These are phyloP conservation scores for Poeciliopsis turneri DNA, from an alignment of 2,797 vertebrate genomes.

Conservation along the genomic window DNA sequence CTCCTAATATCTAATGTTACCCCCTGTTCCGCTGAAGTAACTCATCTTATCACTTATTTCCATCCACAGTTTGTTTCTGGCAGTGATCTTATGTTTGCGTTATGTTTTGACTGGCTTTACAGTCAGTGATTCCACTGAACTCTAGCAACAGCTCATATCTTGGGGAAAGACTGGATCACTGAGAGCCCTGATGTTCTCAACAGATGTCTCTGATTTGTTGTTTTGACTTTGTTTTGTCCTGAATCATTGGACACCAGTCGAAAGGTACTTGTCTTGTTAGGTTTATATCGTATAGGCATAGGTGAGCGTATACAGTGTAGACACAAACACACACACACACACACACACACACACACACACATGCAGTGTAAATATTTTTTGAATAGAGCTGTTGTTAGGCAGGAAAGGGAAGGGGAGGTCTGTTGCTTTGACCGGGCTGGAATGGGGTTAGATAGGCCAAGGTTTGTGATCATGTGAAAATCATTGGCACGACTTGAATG, in stretches of 20 bases:
- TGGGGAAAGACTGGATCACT: slow-evolving; percentile 49
- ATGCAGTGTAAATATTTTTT: slow-evolving; percentile 37
- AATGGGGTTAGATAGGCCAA: slow-evolving; percentile 68
- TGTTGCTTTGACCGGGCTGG: slow-evolving; percentile 53
- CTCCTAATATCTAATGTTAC: neutral
- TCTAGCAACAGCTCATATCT: slow-evolving; percentile 20
- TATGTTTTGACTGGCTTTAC: slow-evolving; percentile 45
- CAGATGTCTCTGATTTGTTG: slow-evolving; percentile 39
- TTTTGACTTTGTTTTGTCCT: slow-evolving; percentile 34
- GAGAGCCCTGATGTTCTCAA: slow-evolving; percentile 46
- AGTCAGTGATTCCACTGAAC: slow-evolving; percentile 9
- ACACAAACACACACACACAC: neutral
- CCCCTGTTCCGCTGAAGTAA: neutral
- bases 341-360: neutral
- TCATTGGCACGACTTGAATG: slow-evolving; percentile 7
- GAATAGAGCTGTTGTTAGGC: slow-evolving; percentile 41
- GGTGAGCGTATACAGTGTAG: slow-evolving; percentile 21
- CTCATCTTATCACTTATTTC: slow-evolving; percentile 21
- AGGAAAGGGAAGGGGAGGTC: slow-evolving; percentile 73
- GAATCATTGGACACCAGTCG: slow-evolving; percentile 34
- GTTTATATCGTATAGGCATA: slow-evolving; percentile 15
- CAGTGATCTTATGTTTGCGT: slow-evolving; percentile 5
- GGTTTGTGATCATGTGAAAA: slow-evolving; percentile 62
- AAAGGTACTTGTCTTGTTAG: slow-evolving; percentile 45
- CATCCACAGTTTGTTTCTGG: slow-evolving; percentile 25